These are phyloP conservation scores for Ganaspis sp. DNA, from an alignment of 1,140 invertebrate species.

Conservation along the genomic window DNA sequence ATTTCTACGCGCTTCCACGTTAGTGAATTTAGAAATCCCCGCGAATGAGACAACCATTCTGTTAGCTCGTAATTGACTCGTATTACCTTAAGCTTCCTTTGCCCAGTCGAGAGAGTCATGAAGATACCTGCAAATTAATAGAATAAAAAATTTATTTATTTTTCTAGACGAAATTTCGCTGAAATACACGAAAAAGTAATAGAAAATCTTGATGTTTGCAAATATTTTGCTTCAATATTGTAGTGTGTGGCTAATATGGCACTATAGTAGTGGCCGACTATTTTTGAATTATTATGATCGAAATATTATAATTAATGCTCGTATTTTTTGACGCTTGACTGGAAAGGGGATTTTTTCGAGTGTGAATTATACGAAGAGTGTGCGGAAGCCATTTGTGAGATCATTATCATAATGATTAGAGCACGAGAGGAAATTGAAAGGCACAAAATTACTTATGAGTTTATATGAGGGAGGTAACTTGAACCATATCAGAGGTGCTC, in stretches of 20 bases:
- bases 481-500: neutral
- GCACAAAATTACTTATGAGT: neutral
- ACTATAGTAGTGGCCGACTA: too few species aligned
- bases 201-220: too few species aligned
- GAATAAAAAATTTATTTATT: too few species aligned
- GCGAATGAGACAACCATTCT: conserved; percentile 11
- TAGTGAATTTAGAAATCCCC: conserved; percentile 22
- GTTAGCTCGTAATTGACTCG: conserved; percentile 16
- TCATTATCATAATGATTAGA: neutral
- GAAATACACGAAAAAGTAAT: too few species aligned
- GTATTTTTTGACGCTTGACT: too few species aligned
- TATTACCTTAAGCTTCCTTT: neutral
- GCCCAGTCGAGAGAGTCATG: neutral
- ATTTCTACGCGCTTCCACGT: conserved; percentile 3
- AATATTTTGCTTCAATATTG: too few species aligned
- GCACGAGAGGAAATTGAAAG: neutral
- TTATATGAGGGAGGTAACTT: neutral
- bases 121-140: neutral
- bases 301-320: too few species aligned
- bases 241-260: too few species aligned
- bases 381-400: neutral
- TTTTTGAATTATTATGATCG: too few species aligned
- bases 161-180: too few species aligned
- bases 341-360: too few species aligned
- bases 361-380: neutral